Base-by-base conservation (phyloP, 2,888 invertebrate species). In the Tetragonula carbonaria region DNA sequence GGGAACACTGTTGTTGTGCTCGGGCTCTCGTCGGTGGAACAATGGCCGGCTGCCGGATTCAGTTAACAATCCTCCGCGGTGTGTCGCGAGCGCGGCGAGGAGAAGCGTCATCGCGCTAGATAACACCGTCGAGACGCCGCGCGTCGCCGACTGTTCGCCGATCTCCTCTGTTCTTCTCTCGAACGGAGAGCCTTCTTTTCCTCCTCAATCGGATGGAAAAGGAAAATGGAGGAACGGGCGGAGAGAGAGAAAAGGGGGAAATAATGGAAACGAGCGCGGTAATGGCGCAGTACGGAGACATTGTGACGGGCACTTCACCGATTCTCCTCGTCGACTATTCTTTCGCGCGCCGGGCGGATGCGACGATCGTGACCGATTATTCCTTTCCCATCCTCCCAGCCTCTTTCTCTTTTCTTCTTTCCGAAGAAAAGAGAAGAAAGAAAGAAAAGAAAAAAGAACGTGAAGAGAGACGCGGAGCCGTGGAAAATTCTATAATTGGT, bases 41-140 rank as follows among this genome's bases (percentile, higher is more conserved):
- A 92, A 92, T 92, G 91, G 28, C 90, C 75, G 81, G 82, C 88
- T 91, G 86, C 90, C 89, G 89, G 91, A 90, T 91, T 91, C 90
- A 87, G 89, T 90, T 91, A 91, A 91, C 91, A 91, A 91, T 91
- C 91, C 87, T 1, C 38, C 38, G 38, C 28, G 28, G 8, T 38
- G 87, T 87, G 86, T 85, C 86, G 86, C 86, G 84, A 90, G 90
- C 88, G 90, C 88, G 88, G 87, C 89, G 79, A 76, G 6, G 38
- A 38, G 8, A 38, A 38, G 1, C 38, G 38, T 38, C 88, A 80
- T 66, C 86, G 11, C 65, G 87, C 86, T 91, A 90, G 92, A 92
- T 92, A 91, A 92, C 90, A 91, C 87, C 81, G 89, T 85, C 87
- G 82, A 80, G 83, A 89, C 81, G 74, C 65, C 70, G 74, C 72